A percentile compares a stretch with the other conserved stretches of the same genome.
phyloP scores from a whole-genome alignment of 2,113 vertebrate species.

The Carassius carassius region DNA sequence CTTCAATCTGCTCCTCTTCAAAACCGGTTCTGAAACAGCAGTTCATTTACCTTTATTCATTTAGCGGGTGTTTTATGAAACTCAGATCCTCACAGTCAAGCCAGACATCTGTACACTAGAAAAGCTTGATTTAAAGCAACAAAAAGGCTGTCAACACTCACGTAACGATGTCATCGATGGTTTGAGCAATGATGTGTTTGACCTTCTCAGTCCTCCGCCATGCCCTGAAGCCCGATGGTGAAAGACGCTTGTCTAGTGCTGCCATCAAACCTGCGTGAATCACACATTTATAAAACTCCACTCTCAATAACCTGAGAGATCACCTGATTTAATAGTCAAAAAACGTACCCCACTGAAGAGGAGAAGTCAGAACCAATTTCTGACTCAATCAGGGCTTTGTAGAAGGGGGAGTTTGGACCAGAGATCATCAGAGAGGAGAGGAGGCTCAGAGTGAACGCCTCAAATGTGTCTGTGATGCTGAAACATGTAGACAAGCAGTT shows the following conservation, averaged over 20 bases:
- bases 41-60: not conserved
- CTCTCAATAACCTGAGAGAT: not conserved
- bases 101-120: too few species aligned
- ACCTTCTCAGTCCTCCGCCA: conserved; percentile 78
- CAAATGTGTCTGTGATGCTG: conserved; percentile 90
- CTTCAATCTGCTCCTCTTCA: conserved; percentile 88
- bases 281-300: not conserved
- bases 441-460: conserved; percentile 86
- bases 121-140: conserved; percentile 11
- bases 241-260: conserved; percentile 89
- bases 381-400: conserved; percentile 91
- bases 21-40: conserved; percentile 82
- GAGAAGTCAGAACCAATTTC: conserved; percentile 92
- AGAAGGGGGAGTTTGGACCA: conserved; percentile 94
- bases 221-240: conserved; percentile 90
- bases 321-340: not conserved
- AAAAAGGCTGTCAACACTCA: conserved; percentile 57
- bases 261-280: conserved; percentile 82
- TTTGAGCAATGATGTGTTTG: conserved; percentile 80
- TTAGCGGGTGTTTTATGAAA: not conserved
- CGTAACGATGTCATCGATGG: conserved; percentile 83
- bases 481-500: conserved; percentile 63
- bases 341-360: conserved; percentile 85
- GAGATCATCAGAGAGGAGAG: conserved; percentile 89
- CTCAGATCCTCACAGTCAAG: not conserved